Percentiles rank a stretch among this genome's conserved stretches.
These are phyloP conservation scores for Epirrhoe tristata DNA, from an alignment of 2,888 invertebrate species.

Conservation along the genomic window DNA sequence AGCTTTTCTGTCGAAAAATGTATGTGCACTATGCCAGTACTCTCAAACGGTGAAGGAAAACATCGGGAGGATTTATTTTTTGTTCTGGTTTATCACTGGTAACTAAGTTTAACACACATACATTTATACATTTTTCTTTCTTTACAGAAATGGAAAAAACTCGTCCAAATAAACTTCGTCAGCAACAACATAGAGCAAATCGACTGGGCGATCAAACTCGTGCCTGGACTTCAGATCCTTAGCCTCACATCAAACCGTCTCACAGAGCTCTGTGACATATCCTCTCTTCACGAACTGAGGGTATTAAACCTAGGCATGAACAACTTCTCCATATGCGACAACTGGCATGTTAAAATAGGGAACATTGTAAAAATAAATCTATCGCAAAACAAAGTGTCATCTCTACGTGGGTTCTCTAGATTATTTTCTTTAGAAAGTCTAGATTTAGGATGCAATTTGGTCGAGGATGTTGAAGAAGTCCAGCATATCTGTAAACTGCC, in stretches of 20 bases:
- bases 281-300: constrained; percentile 91
- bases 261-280: constrained; percentile 90
- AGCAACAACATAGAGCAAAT: constrained; percentile 91
- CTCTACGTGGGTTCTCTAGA: constrained; percentile 90
- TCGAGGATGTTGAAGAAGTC: constrained; percentile 93
- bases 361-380: constrained; percentile 94
- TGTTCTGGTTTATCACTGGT: too few relatives aligned
- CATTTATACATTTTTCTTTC: not conserved
- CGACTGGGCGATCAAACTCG: constrained; percentile 92
- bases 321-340: constrained; percentile 88
- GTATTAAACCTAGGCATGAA: constrained; percentile 93
- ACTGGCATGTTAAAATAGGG: constrained; percentile 94
- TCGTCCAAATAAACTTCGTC: constrained; percentile 90
- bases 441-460: constrained; percentile 94
- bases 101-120: too few relatives aligned
- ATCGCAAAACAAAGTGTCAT: constrained; percentile 92
- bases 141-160: constrained; percentile 88
- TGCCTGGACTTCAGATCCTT: constrained; percentile 89
- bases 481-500: constrained; percentile 92
- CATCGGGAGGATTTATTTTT: too few relatives aligned
- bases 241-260: constrained; percentile 93
- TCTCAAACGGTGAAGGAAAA: too few relatives aligned
- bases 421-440: constrained; percentile 94
- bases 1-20: too few relatives aligned
- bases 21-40: too few relatives aligned